Base-by-base conservation (phyloP, 1,140 invertebrate genomes). In the Brachystomella parvula region DNA sequence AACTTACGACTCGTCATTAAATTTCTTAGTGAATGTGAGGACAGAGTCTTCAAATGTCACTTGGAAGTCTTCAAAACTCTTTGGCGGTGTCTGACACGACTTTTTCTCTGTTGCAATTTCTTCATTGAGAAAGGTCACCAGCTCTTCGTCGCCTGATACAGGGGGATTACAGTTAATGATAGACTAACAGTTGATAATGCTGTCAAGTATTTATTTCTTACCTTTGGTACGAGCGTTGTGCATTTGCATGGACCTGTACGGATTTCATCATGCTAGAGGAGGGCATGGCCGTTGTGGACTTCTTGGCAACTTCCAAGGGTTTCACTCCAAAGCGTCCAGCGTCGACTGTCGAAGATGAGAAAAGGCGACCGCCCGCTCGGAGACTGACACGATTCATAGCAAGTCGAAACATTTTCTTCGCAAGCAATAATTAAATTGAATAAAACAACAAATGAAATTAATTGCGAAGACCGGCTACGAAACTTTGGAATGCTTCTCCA, bases 51-150 rank as follows among this genome's bases (percentile, higher is more conserved):
- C 81, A 0, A 87, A 79, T 60, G 84, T 83, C 0, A 92, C 85
- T 70, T 83, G 81, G 75, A 94, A 95, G 0, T 87, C 89, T 26
- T 89, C 86, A 28, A 94, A 69, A 73, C 86, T 85, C n/a, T 83
- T 82, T 2, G 88, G 88, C 71, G 90, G 82, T 0, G 82, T 87
- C 1, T 90, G 90, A 70, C 87, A 85, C 9, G 87, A 83, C 77
- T 92, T 90, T 68, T 86, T 86, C 77, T 95, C 92, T 0, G 89
- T 87, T 60, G 88, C 81, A 67, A 95, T 94, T 80, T 95, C 92
- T 77, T 94, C 90, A 2, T 85, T 85, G 0, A 95, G 77, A 75
- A 94, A 94, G 76, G 91, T 87, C 0, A 90, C 85, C 33, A 95
- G 79, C 76, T 94, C 91, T 70, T 87, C 83, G 77, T 94, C 91